Evolutionary conservation across 2,797 vertebrate genomes (phyloP).

Genomic region (Manis pentadactyla): DNA sequence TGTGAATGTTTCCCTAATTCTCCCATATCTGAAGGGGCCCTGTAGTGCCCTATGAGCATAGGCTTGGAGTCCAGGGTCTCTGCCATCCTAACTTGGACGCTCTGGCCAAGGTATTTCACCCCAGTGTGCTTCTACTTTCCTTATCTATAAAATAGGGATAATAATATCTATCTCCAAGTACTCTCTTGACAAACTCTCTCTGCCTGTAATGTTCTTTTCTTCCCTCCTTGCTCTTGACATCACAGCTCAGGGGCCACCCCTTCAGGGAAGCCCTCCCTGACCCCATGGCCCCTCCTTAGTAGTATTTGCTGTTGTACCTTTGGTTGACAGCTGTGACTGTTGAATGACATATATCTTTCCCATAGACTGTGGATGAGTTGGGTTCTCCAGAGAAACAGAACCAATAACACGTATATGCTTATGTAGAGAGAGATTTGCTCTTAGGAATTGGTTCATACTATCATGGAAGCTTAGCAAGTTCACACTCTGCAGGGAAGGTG

Average conservation of each 20-base stretch:
- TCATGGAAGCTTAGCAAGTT: background rate
- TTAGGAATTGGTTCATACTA: background rate
- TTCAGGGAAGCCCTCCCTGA: background rate
- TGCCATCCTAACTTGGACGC: background rate
- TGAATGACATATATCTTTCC: background rate
- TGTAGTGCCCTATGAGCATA: fast-evolving
- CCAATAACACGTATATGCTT: background rate
- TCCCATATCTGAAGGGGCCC: fast-evolving
- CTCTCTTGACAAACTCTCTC: background rate
- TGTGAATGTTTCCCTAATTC: background rate
- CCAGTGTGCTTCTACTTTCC: background rate
- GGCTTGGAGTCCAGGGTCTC: too few relatives aligned
- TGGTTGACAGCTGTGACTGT: background rate
- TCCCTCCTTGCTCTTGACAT: background rate
- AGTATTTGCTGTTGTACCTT: background rate
- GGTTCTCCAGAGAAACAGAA: background rate
- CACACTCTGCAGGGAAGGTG: background rate
- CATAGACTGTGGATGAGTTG: background rate
- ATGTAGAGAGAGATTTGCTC: background rate
- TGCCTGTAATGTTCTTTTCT: background rate
- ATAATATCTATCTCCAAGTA: background rate
- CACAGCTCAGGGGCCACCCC: background rate
- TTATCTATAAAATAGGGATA: background rate
- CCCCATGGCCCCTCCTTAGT: background rate
- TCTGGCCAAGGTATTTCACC: background rate